Evolutionary conservation across 2,797 vertebrate genomes (phyloP), one percentile per base, ranked within the genome.

Genomic region (Protosalanx chinensis): DNA sequence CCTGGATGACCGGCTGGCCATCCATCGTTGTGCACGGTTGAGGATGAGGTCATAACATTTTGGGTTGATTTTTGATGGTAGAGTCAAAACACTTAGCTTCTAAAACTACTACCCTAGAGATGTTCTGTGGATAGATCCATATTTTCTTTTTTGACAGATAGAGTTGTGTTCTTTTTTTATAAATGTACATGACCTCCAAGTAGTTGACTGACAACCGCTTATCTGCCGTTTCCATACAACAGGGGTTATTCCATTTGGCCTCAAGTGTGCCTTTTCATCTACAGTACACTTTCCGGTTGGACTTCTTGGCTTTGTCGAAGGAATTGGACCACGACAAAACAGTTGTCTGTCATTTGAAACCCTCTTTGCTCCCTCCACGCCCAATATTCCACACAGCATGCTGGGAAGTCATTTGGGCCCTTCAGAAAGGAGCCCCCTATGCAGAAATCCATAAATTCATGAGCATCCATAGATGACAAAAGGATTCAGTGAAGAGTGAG

Each of bases 361-460:
- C 84, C 79, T 83, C 80, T 81, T 79, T 81, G 76, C 79, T 81
- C 71, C 71, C 81, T 84, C 72, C 70, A 72, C 33, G 27, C 78
- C 82, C 72, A 76, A 87, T 89, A 86, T 85, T 88, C 87, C 84
- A 90, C 89, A 87, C 85, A 85, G 85, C 81, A 37, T 81, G 84
- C 85, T 87, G 85, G 87, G 87, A 88, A 91, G 90, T 91, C 79
- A 89, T 90, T 90, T 88, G 81, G 84, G 87, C 81, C 81, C 80
- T 81, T 86, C 80, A 59, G 85, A 90, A 87, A 58, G 77, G 72
- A 79, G 72, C 81, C 84, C 79, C 69, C 81, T 81, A 82, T 88
- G 86, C 77, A 81, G 79, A 89, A 87, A 91, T 91, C 86, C 87
- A 92, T 91, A 91, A 90, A 91, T 90, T 89, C 88, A 91, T 90